These are phyloP conservation scores for Harpalus rufipes DNA, from an alignment of 2,888 invertebrate species.

Conservation along the genomic window DNA sequence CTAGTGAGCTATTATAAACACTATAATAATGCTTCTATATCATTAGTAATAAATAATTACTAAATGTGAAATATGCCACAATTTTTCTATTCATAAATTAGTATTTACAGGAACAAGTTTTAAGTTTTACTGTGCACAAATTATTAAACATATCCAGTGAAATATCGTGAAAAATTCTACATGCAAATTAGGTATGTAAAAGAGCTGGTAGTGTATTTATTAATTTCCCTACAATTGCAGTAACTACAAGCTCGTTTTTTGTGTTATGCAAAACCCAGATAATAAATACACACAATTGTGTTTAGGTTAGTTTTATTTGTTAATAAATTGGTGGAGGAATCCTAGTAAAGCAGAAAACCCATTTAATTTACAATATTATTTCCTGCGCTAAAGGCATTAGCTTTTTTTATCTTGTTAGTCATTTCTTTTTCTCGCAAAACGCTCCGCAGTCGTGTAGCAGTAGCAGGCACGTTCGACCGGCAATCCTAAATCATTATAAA, in stretches of 20 bases:
- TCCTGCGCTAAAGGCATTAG: constrained; percentile 46
- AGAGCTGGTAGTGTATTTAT: background rate
- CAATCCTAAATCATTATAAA: constrained; percentile 57
- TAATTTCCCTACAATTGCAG: background rate
- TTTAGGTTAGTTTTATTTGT: constrained; percentile 16
- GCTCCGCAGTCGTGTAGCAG: constrained; percentile 41
- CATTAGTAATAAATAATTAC: no score
- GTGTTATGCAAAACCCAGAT: background rate
- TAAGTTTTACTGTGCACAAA: background rate
- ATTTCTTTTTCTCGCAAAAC: constrained; percentile 46
- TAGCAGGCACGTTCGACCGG: constrained; percentile 37
- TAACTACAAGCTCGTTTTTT: background rate
- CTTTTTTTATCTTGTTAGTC: constrained; percentile 59
- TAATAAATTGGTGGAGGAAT: constrained; percentile 18
- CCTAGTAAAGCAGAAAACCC: constrained; percentile 34
- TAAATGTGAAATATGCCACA: no score
- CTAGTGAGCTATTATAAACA: no score
- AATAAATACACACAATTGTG: background rate
- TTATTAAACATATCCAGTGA: background rate
- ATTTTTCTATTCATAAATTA: no score
- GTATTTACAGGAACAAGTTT: no score
- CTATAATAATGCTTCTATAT: no score
- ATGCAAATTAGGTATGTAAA: constrained; percentile 1
- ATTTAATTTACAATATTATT: constrained; percentile 58
- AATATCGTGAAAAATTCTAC: background rate